phyloP scores from a whole-genome alignment of 1,140 invertebrate genomes.

The Lepeophtheirus salmonis region DNA sequence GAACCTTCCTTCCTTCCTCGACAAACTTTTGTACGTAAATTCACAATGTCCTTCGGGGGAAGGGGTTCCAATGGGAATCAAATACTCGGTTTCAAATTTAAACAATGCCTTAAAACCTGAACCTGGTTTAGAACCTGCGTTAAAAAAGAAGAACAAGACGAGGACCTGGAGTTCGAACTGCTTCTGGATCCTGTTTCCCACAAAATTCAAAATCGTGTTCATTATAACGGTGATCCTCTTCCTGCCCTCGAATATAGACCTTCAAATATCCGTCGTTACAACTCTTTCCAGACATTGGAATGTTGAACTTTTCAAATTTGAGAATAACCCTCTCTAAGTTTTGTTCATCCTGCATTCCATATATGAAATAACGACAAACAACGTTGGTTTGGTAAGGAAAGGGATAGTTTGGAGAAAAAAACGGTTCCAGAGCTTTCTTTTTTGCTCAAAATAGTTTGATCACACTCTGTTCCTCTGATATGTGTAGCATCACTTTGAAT shows the following conservation, averaged over 20 bases:
- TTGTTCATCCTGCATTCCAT: conserved; percentile 56
- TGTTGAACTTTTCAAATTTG: conserved; percentile 68
- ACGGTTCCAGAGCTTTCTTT: conserved; percentile 75
- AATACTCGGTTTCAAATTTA: conserved; percentile 75
- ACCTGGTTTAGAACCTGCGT: conserved; percentile 65
- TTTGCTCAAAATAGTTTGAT: conserved; percentile 84
- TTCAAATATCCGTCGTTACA: conserved; percentile 19
- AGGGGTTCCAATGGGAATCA: conserved; percentile 68
- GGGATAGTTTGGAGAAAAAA: conserved; percentile 85
- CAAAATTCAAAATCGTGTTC: conserved; percentile 82
- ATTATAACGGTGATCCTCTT: conserved; percentile 74
- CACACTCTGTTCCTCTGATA: conserved; percentile 85
- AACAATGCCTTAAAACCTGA: conserved; percentile 77
- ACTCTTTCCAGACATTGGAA: conserved; percentile 35
- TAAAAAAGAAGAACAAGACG: conserved; percentile 79
- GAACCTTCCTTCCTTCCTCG: conserved; percentile 65
- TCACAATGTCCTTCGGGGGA: conserved; percentile 67
- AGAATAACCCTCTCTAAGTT: conserved; percentile 77
- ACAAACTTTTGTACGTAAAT: conserved; percentile 71
- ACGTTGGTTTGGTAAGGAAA: conserved; percentile 80
- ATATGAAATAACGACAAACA: conserved; percentile 91
- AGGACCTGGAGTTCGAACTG: conserved; percentile 68
- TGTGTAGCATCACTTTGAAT: conserved; percentile 76
- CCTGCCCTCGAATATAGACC: conserved; percentile 74
- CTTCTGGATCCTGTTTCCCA: conserved; percentile 44